Evolutionary conservation across 2,113 vertebrate genomes (phyloP).

Genomic region (Triplophysa rosa): DNA sequence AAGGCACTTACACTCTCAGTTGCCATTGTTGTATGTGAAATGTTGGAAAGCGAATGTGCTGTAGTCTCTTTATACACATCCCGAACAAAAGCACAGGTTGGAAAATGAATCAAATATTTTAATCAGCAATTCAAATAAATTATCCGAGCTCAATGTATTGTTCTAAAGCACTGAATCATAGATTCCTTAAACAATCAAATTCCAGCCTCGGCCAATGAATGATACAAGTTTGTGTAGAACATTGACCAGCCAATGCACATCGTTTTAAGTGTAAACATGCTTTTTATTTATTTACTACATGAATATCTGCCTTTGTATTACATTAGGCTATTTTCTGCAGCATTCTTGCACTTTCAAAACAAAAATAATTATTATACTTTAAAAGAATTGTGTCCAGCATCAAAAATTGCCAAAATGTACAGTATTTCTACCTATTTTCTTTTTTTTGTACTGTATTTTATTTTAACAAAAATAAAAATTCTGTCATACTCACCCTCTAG

Average conservation of each 20-base stretch:
- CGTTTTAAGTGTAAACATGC: neutral
- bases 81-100: slow-evolving; percentile 36
- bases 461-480: too few species aligned
- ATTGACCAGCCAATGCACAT: neutral
- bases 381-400: too few species aligned
- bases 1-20: slow-evolving; percentile 34
- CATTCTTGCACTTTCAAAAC: neutral
- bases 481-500: too few species aligned
- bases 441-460: too few species aligned
- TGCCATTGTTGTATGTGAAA: slow-evolving; percentile 33
- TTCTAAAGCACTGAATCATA: slow-evolving; percentile 51
- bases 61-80: slow-evolving; percentile 39
- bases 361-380: too few species aligned
- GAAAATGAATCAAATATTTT: slow-evolving; percentile 25
- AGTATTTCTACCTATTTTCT: too few species aligned
- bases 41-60: slow-evolving; percentile 13
- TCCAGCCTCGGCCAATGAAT: neutral
- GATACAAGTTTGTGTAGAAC: slow-evolving; percentile 4
- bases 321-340: neutral
- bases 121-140: slow-evolving; percentile 41
- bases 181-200: slow-evolving; percentile 44
- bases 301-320: neutral
- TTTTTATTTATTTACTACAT: neutral
- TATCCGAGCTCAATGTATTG: slow-evolving; percentile 47
- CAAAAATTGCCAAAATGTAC: too few species aligned